Percentiles rank a stretch among this genome's conserved stretches.
These are phyloP conservation scores for Leucozona laternaria DNA, from an alignment of 2,888 invertebrate genomes.

Conservation along the genomic window DNA sequence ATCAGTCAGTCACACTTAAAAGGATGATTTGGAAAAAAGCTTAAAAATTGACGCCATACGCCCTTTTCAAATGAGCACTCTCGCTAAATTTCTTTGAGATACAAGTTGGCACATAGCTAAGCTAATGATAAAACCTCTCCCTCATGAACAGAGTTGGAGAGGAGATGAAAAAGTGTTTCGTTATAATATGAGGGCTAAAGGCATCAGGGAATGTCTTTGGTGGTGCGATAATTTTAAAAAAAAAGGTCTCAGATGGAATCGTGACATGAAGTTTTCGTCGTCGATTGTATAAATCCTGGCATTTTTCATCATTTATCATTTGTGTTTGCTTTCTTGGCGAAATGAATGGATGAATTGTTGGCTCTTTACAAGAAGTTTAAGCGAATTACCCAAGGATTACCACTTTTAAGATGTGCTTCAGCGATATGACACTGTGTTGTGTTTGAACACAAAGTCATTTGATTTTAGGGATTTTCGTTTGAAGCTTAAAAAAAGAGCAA, in stretches of 20 bases:
- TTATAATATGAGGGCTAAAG: conserved; percentile 11
- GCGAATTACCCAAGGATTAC: conserved; percentile 71
- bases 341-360: conserved; percentile 60
- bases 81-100: conserved; percentile 46
- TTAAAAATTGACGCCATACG: conserved; percentile 56
- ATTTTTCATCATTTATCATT: conserved; percentile 84
- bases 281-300: conserved; percentile 83
- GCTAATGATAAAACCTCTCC: conserved; percentile 68
- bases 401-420: conserved; percentile 59
- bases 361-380: conserved; percentile 68
- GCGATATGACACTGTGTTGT: conserved; percentile 21
- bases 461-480: conserved; percentile 50
- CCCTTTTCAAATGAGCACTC: conserved; percentile 45
- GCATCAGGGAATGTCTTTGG: conserved; percentile 53
- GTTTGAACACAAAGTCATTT: conserved; percentile 51
- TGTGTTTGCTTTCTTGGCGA: conserved; percentile 76
- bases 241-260: conserved; percentile 72
- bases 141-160: background rate
- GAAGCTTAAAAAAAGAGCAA: conserved; percentile 51
- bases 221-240: conserved; percentile 63
- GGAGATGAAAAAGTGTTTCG: background rate
- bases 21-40: conserved; percentile 40
- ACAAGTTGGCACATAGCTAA: too few species aligned
- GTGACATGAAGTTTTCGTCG: conserved; percentile 77
- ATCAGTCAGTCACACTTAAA: conserved; percentile 38